phyloP scores from a whole-genome alignment of 2,113 vertebrate genomes.

The Oenanthe oenanthe region DNA sequence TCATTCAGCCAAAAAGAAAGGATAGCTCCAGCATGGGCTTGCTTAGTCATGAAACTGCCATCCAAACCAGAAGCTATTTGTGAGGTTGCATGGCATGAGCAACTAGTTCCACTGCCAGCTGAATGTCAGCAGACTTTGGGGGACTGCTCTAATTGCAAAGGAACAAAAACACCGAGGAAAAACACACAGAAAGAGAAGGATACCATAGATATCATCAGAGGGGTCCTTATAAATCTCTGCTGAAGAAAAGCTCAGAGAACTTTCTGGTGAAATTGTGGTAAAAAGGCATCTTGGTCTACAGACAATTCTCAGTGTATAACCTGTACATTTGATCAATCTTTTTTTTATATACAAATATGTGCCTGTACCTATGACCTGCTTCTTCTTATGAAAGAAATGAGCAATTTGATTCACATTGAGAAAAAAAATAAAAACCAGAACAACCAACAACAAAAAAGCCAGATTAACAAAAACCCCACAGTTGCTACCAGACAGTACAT shows the following conservation, averaged over 20 bases:
- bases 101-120: neutral
- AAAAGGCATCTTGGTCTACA: neutral
- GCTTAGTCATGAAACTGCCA: neutral
- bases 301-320: neutral
- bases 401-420: neutral
- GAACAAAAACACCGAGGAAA: neutral
- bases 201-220: neutral
- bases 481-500: neutral
- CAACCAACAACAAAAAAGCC: neutral
- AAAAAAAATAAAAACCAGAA: neutral
- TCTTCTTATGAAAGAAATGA: neutral
- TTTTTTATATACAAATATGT: neutral
- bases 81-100: neutral
- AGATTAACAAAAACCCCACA: rapidly evolving
- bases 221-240: neutral
- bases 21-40: neutral
- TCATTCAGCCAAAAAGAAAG: neutral
- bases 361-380: neutral
- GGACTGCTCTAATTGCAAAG: neutral
- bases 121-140: neutral
- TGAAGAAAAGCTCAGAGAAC: neutral
- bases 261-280: neutral
- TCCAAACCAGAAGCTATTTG: neutral
- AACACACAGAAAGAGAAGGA: neutral
- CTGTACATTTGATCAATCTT: neutral